Evolutionary conservation across 2,113 vertebrate genomes (phyloP), one percentile per base, ranked within the genome.

Genomic region (Nannobrachium achirus): DNA sequence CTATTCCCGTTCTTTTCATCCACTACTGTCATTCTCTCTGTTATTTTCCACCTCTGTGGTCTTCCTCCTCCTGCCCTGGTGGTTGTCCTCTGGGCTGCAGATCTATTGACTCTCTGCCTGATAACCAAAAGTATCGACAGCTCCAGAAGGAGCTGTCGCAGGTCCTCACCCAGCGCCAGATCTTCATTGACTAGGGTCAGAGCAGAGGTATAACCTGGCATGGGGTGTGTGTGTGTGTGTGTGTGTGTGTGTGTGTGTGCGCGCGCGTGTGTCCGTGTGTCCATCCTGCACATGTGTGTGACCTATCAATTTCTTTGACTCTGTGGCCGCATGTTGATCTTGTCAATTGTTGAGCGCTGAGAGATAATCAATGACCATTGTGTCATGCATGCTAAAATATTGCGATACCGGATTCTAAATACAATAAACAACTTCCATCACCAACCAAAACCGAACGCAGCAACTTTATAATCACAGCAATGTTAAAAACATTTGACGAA

Each of bases 61-160:
- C 78, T 82, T 63, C 46, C 77, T 79, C 60, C 85, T 75, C 49
- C 71, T 56, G 81, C 56, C 75, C 81, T 71, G 45, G 84, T 83
- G 48, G 86, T 78, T 75, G 41, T 74, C 79, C 82, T 78, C 77
- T 89, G 89, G 88, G 90, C 93, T 93, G 85, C 94, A 99, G 98
- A 97, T 99, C 98, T 94, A 93, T 98, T 90, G 97, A 99, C 45
- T 97, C 96, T 93, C 94, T 99, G 89, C 97, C 97, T 1, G 98
- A 98, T 96, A 98, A 97, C 94, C 94, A 97, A 95, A 99, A 97
- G 94, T 98, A 97, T 94, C 95, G 95, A 86, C 97, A 98, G 95
- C 92, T 99, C 94, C 97, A 99, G 95, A 95, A 95, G 89, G 98
- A 99, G 83, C 96, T 99, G 88, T 99, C 97, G 87, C 98, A 99